These are phyloP conservation scores for Cydia splendana DNA, from an alignment of 1,140 invertebrate genomes.

Conservation along the genomic window DNA sequence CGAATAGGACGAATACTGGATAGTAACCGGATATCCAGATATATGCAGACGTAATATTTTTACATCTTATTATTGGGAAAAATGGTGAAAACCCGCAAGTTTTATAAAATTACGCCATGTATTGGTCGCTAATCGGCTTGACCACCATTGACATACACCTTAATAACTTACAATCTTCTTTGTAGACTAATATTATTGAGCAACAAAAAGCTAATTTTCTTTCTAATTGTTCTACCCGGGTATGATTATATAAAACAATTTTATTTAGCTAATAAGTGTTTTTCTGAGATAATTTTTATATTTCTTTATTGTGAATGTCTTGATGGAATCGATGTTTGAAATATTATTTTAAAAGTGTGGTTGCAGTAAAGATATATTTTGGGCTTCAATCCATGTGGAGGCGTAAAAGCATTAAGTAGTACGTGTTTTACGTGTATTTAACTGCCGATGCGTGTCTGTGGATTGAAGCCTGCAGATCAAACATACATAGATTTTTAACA, in stretches of 20 bases:
- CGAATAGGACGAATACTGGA: too few relatives aligned
- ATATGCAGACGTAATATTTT: too few relatives aligned
- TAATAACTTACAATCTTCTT: too few relatives aligned
- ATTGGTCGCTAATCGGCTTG: too few relatives aligned
- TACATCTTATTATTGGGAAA: too few relatives aligned
- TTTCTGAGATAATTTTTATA: background rate
- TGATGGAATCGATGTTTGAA: slow-evolving; percentile 32
- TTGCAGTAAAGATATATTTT: slow-evolving; percentile 2
- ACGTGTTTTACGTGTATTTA: background rate
- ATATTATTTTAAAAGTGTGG: slow-evolving; percentile 33
- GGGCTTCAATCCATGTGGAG: background rate
- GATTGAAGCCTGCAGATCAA: background rate
- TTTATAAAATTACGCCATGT: too few relatives aligned
- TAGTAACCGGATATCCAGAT: too few relatives aligned
- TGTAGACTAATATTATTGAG: slow-evolving; percentile 48
- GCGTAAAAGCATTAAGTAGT: background rate
- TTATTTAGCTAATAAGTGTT: slow-evolving; percentile 25
- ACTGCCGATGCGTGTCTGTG: background rate
- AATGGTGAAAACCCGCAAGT: too few relatives aligned
- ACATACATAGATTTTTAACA: background rate
- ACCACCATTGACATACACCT: too few relatives aligned
- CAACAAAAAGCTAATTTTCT: slow-evolving; percentile 61
- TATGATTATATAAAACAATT: slow-evolving; percentile 60
- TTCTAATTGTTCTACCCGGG: slow-evolving; percentile 66
- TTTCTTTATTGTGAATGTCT: slow-evolving; percentile 17